Conservation (phyloP, 2,888 invertebrate genomes). For the Eristalis arbustorum region DNA sequence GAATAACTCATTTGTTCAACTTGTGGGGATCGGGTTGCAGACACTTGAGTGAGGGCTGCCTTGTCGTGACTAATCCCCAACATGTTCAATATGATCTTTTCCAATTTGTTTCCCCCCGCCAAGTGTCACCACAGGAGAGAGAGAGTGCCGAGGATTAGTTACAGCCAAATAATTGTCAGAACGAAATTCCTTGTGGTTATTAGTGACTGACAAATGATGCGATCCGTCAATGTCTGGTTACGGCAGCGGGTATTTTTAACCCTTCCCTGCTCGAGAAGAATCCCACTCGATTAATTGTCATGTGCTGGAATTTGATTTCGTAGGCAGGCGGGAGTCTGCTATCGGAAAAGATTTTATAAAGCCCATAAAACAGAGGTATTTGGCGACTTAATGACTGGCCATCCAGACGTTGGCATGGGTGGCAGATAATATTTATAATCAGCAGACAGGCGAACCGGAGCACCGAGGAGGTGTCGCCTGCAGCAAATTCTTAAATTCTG, state of each 20-base stretch:
- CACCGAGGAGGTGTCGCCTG: background rate
- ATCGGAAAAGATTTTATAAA: conserved; percentile 1
- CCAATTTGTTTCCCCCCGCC: conserved; percentile 9
- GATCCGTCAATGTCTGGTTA: background rate
- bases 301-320: background rate
- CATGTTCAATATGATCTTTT: conserved; percentile 15
- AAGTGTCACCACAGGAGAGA: conserved; percentile 5
- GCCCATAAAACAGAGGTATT: background rate
- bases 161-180: background rate
- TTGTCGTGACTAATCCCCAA: conserved; percentile 6
- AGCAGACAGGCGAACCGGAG: background rate
- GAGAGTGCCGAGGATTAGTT: background rate
- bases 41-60: background rate
- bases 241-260: background rate
- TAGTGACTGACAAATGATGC: conserved; percentile 3
- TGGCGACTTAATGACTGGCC: conserved; percentile 1
- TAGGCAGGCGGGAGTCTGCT: background rate
- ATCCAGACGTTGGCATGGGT: conserved; percentile 10
- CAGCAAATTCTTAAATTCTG: background rate
- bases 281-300: background rate
- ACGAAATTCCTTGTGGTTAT: background rate
- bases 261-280: background rate
- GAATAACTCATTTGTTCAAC: background rate
- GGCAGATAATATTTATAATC: conserved; percentile 6
- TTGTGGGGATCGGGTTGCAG: conserved; percentile 2